Percentiles rank a stretch among this genome's conserved stretches.
phyloP scores from a whole-genome alignment of 2,888 invertebrate genomes.

The Campaea margaritaria region DNA sequence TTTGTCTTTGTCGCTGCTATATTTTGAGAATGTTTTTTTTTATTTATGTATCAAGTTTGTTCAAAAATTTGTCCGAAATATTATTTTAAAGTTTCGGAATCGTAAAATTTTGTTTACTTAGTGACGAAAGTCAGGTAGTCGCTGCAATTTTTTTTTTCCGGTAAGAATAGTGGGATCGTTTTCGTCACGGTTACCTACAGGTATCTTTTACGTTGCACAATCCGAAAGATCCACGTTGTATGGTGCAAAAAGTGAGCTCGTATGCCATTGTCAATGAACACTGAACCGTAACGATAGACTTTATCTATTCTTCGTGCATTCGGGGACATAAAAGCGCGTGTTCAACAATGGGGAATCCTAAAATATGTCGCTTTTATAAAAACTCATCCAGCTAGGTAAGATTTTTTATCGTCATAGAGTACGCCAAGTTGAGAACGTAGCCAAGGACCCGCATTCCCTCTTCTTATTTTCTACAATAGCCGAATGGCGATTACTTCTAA shows the following conservation, averaged over 20 bases:
- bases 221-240: conserved; percentile 69
- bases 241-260: conserved; percentile 79
- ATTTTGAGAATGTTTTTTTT: background rate
- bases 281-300: conserved; percentile 77
- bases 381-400: conserved; percentile 56
- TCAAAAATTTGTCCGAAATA: no score
- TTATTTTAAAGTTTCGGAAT: conserved; percentile 2
- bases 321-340: conserved; percentile 71
- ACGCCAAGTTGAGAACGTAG: conserved; percentile 56
- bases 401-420: conserved; percentile 57
- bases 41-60: background rate
- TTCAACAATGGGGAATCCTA: conserved; percentile 72
- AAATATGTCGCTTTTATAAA: conserved; percentile 71
- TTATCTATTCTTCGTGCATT: conserved; percentile 78
- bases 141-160: conserved; percentile 31
- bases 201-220: conserved; percentile 80
- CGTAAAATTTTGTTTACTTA: conserved; percentile 33
- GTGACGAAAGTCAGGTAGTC: conserved; percentile 40
- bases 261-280: conserved; percentile 74
- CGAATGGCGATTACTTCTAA: conserved; percentile 77
- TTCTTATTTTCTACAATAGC: conserved; percentile 67
- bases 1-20: conserved; percentile 47
- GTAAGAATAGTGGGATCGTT: conserved; percentile 58
- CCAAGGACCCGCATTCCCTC: conserved; percentile 71
- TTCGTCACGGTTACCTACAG: conserved; percentile 77